These are phyloP conservation scores for Pyrocephalus nanus DNA, from an alignment of 2,797 vertebrate genomes.

Conservation along the genomic window DNA sequence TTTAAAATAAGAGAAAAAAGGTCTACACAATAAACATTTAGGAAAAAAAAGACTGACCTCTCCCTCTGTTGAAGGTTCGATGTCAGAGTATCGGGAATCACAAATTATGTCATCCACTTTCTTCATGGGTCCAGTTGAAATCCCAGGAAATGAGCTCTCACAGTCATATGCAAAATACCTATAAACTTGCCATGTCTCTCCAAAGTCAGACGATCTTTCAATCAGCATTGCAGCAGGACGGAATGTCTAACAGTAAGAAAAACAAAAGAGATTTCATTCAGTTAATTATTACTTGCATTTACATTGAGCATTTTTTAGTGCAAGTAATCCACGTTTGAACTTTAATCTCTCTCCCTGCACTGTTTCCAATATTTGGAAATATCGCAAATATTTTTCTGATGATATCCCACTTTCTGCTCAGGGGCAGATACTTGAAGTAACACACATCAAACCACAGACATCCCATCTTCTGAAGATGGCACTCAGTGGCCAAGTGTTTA, in stretches of 20 bases:
- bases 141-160: constrained; percentile 85
- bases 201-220: constrained; percentile 93
- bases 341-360: neutral
- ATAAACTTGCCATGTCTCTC: constrained; percentile 91
- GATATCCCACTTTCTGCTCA: neutral
- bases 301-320: neutral
- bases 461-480: neutral
- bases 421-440: neutral
- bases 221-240: constrained; percentile 95
- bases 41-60: constrained; percentile 79
- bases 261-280: neutral
- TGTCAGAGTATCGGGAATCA: constrained; percentile 95
- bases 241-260: constrained; percentile 82
- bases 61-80: constrained; percentile 95
- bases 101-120: constrained; percentile 96
- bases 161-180: constrained; percentile 97
- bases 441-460: neutral
- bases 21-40: neutral
- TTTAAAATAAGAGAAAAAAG: neutral
- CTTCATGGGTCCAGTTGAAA: constrained; percentile 90
- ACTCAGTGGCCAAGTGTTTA: neutral
- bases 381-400: neutral
- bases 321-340: neutral
- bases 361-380: neutral
- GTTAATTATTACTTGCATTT: neutral